Evolutionary conservation across 1,140 invertebrate species (phyloP).

Genomic region (Tetragnatha versicolor): DNA sequence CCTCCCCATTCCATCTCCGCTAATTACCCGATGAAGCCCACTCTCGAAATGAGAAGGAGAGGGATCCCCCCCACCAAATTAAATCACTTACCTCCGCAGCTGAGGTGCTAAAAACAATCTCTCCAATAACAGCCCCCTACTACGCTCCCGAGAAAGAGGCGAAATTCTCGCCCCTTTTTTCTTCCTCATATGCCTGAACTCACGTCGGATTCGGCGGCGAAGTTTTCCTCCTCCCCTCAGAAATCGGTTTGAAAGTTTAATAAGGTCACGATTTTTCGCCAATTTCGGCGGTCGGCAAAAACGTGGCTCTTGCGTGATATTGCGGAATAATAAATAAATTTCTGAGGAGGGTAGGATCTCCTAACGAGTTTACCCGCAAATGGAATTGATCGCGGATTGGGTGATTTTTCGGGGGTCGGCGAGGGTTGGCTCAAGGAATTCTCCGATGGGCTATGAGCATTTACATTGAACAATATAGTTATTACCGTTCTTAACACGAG

Average conservation of each 20-base stretch:
- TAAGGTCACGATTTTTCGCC: slow-evolving; percentile 50
- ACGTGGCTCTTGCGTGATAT: slow-evolving; percentile 48
- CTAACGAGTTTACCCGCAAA: slow-evolving; percentile 54
- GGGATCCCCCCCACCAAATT: too few species aligned
- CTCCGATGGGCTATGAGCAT: not conserved
- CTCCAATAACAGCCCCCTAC: not conserved
- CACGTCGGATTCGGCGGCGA: slow-evolving; percentile 48
- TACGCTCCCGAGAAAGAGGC: slow-evolving; percentile 8
- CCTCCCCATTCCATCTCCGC: too few species aligned
- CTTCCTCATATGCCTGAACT: slow-evolving; percentile 27
- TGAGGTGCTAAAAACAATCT: slow-evolving; percentile 15
- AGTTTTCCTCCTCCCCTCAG: slow-evolving; percentile 18
- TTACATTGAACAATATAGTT: too few species aligned
- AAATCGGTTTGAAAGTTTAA: slow-evolving; percentile 53
- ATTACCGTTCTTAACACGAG: too few species aligned
- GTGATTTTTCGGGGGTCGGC: slow-evolving; percentile 15
- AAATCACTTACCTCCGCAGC: not conserved
- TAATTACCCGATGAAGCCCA: not conserved
- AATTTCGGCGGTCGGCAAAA: slow-evolving; percentile 45
- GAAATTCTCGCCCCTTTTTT: slow-evolving; percentile 29
- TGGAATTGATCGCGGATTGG: slow-evolving; percentile 54
- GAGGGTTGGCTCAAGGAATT: not conserved
- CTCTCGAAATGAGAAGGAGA: not conserved
- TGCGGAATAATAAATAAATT: slow-evolving; percentile 55
- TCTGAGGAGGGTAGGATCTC: slow-evolving; percentile 24